These are phyloP conservation scores for Pectinophora gossypiella DNA, from an alignment of 1,140 invertebrate species.

Conservation along the genomic window DNA sequence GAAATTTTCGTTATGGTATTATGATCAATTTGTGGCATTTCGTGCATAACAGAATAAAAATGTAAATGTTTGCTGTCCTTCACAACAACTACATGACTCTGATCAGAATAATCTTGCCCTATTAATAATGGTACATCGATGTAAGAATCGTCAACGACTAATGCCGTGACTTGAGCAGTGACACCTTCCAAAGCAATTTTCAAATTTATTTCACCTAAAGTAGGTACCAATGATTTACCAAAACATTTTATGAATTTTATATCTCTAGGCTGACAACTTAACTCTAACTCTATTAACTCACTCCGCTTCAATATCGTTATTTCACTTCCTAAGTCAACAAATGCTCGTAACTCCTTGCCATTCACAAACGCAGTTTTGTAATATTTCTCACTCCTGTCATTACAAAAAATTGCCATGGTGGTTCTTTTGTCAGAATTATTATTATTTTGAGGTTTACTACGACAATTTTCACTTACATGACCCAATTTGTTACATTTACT, in stretches of 20 bases:
- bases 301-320: not conserved
- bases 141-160: not conserved
- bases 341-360: too few relatives aligned
- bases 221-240: not conserved
- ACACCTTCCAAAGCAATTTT: not conserved
- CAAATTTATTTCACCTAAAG: not conserved
- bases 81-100: too few relatives aligned
- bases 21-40: too few relatives aligned
- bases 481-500: not conserved
- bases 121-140: not conserved
- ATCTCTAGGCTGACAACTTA: not conserved
- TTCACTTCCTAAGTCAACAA: not conserved
- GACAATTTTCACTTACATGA: slow-evolving; percentile 5
- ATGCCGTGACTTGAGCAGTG: not conserved
- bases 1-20: too few relatives aligned
- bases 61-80: too few relatives aligned
- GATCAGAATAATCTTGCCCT: not conserved
- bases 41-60: too few relatives aligned
- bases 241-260: not conserved
- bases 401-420: too few relatives aligned
- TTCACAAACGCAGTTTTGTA: too few relatives aligned
- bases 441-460: not conserved
- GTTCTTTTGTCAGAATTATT: not conserved
- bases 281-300: not conserved
- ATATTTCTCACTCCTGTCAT: too few relatives aligned